Evolutionary conservation across 53 echinoderm and acorn worm species (phyloP).

Genomic region (Holothuria scabra): DNA sequence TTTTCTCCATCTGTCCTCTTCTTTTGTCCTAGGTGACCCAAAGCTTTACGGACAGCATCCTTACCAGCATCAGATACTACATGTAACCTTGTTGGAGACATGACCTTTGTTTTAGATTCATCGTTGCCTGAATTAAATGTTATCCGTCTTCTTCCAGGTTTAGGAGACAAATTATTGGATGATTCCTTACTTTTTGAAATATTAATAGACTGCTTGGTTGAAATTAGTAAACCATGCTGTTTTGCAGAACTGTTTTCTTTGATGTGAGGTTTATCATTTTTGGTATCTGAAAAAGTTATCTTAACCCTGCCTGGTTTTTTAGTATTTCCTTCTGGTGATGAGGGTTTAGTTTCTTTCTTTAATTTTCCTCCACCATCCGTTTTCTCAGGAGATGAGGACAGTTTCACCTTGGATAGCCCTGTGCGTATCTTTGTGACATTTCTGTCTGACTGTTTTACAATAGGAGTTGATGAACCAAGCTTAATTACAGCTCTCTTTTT

Average conservation of each 20-base stretch:
- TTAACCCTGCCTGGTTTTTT: conserved; percentile 11
- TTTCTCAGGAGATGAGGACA: not conserved
- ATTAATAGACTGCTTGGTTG: not conserved
- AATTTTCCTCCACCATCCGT: not conserved
- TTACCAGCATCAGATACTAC: not conserved
- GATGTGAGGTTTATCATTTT: not conserved
- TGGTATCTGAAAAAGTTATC: conserved; percentile 7
- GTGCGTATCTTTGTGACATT: not conserved
- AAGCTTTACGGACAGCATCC: conserved; percentile 26
- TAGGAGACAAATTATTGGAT: not conserved
- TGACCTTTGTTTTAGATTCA: not conserved
- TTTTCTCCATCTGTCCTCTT: not conserved
- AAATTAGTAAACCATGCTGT: not conserved
- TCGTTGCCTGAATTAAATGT: not conserved
- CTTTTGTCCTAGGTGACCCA: not conserved
- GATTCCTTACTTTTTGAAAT: not conserved
- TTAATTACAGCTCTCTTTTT: conserved; percentile 50
- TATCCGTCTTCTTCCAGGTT: not conserved
- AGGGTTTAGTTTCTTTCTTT: not conserved
- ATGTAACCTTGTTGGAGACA: not conserved
- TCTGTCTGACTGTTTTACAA: not conserved
- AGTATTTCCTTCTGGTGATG: not conserved
- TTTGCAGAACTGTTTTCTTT: too few relatives aligned
- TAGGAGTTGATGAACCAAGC: not conserved
- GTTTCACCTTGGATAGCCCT: not conserved